Evolutionary conservation across 23 tunicate species (phyloP), one percentile per base, ranked within the genome.

Genomic region (Clavelina lepadiformis): DNA sequence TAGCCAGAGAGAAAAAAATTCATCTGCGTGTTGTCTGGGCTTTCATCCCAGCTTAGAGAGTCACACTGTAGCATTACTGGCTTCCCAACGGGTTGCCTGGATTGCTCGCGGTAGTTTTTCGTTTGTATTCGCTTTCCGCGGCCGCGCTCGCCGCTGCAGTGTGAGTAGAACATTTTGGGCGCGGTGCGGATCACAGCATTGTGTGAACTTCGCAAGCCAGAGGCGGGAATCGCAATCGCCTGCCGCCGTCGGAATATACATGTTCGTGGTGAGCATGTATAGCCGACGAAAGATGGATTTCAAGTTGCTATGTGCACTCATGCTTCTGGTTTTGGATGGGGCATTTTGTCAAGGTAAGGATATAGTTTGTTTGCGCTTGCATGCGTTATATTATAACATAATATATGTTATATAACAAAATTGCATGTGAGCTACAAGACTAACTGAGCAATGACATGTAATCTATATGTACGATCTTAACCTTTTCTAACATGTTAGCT

Each of bases 221-320:
- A 63, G 68, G 50, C 68, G 68, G 68, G 68, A 58, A 34, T 51
- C 21, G 20, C 3, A 8, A 35, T 27, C 51, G 51, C 37, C 68
- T 51, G 72, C 72, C 72, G 72, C 84, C 71, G 78, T 67, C 58
- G 88, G 88, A 61, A 75, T 81, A 81, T 73, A 81, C 78, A 73
- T 81, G 88, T 81, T 45, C 72, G 55, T 49, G 44, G 62, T 32
- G 83, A 54, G 74, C 67, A 73, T 81, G 88, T 81, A 81, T 73
- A 73, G 79, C 88, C 78, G 60, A 18, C 78, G 77, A 28, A 81
- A 32, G 38, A 81, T 81, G 88, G 78, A 81, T n/a, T 2, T 58
- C 18, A 66, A 66, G 63, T 3, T 72, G 46, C 23, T 36, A 3
- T 57, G 51, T 53, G 63, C 38, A 41, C 54, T 72, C 31, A 21